These are phyloP conservation scores for Drosophila koepferae DNA, from an alignment of 2,888 invertebrate species.

Conservation along the genomic window DNA sequence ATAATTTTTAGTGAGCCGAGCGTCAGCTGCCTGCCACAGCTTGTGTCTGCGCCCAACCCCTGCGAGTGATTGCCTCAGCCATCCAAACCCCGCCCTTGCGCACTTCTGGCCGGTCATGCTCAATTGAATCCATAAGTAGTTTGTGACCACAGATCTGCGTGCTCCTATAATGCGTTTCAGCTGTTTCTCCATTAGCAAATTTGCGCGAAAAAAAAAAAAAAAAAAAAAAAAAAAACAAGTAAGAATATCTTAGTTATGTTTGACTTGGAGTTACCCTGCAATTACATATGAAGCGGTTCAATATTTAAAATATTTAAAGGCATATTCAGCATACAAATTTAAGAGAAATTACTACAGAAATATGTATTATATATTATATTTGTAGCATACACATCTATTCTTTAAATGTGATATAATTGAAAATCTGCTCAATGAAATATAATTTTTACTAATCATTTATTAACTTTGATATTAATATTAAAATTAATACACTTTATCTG, in stretches of 20 bases:
- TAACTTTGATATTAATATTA: background rate
- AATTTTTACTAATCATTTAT: background rate
- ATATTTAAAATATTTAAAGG: background rate
- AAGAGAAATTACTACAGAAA: background rate
- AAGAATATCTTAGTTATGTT: background rate
- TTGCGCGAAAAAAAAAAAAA: constrained; percentile 34
- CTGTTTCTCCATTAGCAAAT: constrained; percentile 74
- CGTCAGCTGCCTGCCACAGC: constrained; percentile 65
- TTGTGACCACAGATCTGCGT: constrained; percentile 79
- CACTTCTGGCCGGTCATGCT: constrained; percentile 65
- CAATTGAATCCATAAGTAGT: constrained; percentile 80
- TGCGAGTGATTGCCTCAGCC: background rate
- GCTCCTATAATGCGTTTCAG: constrained; percentile 76
- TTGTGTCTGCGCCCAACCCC: constrained; percentile 32
- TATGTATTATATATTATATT: no score
- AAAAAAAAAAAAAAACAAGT: constrained; percentile 22
- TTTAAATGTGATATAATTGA: background rate
- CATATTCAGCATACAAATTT: background rate
- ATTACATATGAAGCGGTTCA: background rate
- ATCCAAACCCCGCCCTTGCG: constrained; percentile 23
- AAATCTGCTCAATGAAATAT: background rate
- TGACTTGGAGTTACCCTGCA: constrained; percentile 10
- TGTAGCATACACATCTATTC: no score
- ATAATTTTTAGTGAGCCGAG: constrained; percentile 71
- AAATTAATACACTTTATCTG: no score